Base-by-base conservation (phyloP, 2,888 invertebrate species). In the Homarus gammarus region DNA sequence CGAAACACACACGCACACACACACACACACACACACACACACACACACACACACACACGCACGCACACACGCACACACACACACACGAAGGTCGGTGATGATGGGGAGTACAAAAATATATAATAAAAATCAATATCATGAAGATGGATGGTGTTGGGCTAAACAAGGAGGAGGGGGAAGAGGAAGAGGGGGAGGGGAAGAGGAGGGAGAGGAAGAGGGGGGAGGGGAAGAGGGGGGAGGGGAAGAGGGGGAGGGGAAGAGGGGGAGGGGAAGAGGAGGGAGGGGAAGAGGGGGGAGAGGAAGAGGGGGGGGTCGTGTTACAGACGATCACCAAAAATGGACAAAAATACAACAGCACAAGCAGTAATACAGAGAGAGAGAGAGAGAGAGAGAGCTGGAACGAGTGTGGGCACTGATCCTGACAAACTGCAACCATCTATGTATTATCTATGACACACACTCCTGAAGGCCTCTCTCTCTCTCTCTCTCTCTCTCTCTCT, bases 361-460 rank as follows among this genome's bases (percentile, higher is more conserved):
- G 44, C 15, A 33, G 27, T 36, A 38, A 36, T n/a, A 33, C 38
- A 77, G 77, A n/a, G 49, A 18, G 49, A 27, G 49, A 27, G n/a
- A 49, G 2, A 27, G 40, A 27, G 44, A 49, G 15, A 27, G 49
- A 27, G n/a, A n/a, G 49, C 33, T n/a, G n/a, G n/a, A n/a, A n/a
- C n/a, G n/a, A 33, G n/a, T 27, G n/a, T 22, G n/a, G n/a, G 44
- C 75, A 36, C 75, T 79, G 61, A 79, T 51, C 79, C 79, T 79
- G 56, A 79, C 36, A 79, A 79, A 79, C 56, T 36, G 56, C 27
- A 27, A 36, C 49, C 79, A 79, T 79, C 49, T 49, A 79, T 79
- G 79, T 79, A 79, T 79, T 79, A 79, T 79, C 79, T 56, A 79
- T 79, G 79, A 79, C 79, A 79, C 79, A 31, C 79, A 79, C 79